phyloP scores from a whole-genome alignment of 2,797 vertebrate species.

The Pachyuromys duprasi region DNA sequence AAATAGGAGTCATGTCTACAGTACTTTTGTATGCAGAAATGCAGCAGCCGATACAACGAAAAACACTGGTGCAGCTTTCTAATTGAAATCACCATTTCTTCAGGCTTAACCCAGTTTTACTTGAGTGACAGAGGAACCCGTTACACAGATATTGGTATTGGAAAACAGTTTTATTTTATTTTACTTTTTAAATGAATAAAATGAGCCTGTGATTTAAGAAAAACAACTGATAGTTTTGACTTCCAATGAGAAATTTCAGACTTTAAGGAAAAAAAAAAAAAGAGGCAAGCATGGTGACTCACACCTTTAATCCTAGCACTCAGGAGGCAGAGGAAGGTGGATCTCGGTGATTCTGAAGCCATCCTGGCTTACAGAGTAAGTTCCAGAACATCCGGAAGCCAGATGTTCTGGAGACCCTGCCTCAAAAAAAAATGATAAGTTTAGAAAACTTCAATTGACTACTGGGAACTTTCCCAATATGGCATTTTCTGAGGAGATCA shows the following conservation, averaged over 20 bases:
- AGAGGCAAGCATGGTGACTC: neutral
- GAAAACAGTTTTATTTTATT: neutral
- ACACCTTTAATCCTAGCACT: neutral
- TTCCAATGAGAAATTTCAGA: conserved; percentile 33
- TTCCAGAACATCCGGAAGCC: neutral
- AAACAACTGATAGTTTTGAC: conserved; percentile 36
- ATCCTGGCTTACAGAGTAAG: neutral
- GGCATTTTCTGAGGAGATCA: conserved; percentile 45
- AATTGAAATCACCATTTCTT: neutral
- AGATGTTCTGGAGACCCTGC: neutral
- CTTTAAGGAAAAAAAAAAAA: conserved; percentile 42
- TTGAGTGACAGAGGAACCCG: neutral
- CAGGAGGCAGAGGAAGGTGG: neutral
- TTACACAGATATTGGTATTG: neutral
- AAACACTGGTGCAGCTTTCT: neutral
- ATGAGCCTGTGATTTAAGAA: conserved; percentile 13
- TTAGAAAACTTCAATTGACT: conserved; percentile 25
- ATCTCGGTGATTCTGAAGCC: neutral
- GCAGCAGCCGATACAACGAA: neutral
- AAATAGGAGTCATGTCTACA: neutral
- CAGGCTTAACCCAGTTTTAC: neutral
- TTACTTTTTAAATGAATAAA: conserved; percentile 49
- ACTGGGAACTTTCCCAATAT: conserved; percentile 13
- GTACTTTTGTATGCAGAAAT: neutral
- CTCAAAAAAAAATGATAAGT: neutral